Evolutionary conservation across 1,140 invertebrate species (phyloP).

Genomic region (Camponotus floridanus): DNA sequence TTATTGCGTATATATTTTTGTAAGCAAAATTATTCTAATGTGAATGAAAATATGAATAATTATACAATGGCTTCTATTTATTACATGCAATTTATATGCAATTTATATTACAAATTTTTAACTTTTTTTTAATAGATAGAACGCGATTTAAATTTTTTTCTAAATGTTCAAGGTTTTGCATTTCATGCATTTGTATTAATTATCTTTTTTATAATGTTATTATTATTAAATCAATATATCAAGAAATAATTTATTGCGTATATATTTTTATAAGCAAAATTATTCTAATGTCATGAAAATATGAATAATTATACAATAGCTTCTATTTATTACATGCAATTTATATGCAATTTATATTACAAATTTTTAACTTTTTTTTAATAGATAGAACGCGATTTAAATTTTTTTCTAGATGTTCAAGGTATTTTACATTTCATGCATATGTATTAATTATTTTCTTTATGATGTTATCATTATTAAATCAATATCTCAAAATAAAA

Average conservation of each 20-base stretch:
- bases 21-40: no score
- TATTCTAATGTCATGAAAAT: background rate
- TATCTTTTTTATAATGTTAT: background rate
- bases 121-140: background rate
- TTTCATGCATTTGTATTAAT: no score
- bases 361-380: background rate
- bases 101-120: background rate
- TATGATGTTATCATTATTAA: background rate
- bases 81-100: background rate
- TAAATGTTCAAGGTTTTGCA: no score
- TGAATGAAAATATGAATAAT: background rate
- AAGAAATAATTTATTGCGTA: background rate
- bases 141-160: no score
- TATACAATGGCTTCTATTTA: background rate
- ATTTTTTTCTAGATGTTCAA: no score
- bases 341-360: no score
- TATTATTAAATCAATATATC: background rate
- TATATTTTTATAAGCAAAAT: background rate
- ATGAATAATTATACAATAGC: background rate
- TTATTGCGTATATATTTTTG: background rate
- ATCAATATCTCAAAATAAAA: background rate
- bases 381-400: background rate
- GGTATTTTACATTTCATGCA: no score
- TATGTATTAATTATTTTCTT: no score
- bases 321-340: slow-evolving; percentile 10